Conservation (phyloP, 2,797 vertebrate species). For the Hoplostethus mediterraneus region DNA sequence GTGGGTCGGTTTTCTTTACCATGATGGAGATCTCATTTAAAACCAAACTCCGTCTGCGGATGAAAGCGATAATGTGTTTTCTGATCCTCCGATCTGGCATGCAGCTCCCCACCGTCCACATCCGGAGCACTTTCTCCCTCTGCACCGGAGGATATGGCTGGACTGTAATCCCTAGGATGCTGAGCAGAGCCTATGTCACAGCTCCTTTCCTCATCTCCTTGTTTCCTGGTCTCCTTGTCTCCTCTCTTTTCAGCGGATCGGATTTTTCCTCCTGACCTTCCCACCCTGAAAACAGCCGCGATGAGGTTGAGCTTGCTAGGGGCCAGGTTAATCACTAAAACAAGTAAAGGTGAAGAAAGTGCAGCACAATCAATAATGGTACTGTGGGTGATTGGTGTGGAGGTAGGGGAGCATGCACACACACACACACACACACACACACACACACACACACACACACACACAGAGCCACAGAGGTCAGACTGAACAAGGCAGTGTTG, state of each 20-base stretch:
- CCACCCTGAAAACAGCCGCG: constrained; percentile 12
- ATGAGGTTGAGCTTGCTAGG: constrained; percentile 36
- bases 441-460: not conserved
- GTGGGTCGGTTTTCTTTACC: constrained; percentile 41
- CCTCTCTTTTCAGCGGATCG: constrained; percentile 36
- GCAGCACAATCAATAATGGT: constrained; percentile 61
- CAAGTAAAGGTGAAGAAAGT: constrained; percentile 68
- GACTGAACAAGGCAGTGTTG: constrained; percentile 50
- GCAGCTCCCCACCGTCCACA: not conserved
- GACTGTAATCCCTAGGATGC: constrained; percentile 61
- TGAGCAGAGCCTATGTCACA: constrained; percentile 63
- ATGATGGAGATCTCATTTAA: constrained; percentile 46
- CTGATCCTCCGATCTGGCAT: no score
- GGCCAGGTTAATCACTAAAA: constrained; percentile 62
- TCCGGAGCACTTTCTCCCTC: constrained; percentile 19
- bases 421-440: not conserved
- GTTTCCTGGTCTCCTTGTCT: not conserved
- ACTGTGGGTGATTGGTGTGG: constrained; percentile 52
- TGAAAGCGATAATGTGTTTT: not conserved
- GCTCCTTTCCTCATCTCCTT: constrained; percentile 44
- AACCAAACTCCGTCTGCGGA: no score
- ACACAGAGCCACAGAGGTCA: constrained; percentile 43
- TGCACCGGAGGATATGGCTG: constrained; percentile 38
- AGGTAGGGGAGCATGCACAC: not conserved
- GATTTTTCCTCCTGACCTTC: constrained; percentile 28